Evolutionary conservation across 2,888 invertebrate species (phyloP).

Genomic region (Automeris io): DNA sequence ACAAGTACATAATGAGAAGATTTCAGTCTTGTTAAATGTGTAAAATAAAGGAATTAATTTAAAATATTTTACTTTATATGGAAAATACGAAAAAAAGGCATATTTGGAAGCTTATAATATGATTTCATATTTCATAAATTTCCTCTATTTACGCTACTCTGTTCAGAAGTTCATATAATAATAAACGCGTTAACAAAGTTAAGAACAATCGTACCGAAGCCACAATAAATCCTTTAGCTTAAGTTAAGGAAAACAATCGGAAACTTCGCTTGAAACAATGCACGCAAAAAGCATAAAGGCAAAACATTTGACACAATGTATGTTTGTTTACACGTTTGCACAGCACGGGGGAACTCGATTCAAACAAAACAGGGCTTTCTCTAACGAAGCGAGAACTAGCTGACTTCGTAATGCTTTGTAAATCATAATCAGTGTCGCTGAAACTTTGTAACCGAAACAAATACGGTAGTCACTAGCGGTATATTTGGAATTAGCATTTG

Average conservation of each 20-base stretch:
- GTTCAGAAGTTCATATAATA: no score
- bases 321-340: constrained; percentile 16
- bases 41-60: no score
- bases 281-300: constrained; percentile 14
- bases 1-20: no score
- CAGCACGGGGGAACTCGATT: constrained; percentile 12
- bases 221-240: constrained; percentile 9
- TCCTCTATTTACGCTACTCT: no score
- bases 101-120: no score
- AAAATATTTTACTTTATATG: no score
- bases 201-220: not conserved
- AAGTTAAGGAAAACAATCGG: constrained; percentile 11
- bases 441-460: not conserved
- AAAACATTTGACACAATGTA: constrained; percentile 12
- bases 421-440: not conserved
- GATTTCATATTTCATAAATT: no score
- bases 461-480: not conserved
- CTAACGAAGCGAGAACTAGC: constrained; percentile 24
- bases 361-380: constrained; percentile 15
- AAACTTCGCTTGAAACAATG: constrained; percentile 10
- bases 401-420: constrained; percentile 7
- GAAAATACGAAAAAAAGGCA: no score
- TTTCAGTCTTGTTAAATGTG: no score
- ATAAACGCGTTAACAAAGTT: no score
- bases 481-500: not conserved